Conservation (phyloP, 2,797 vertebrate genomes). For the Artibeus jamaicensis region DNA sequence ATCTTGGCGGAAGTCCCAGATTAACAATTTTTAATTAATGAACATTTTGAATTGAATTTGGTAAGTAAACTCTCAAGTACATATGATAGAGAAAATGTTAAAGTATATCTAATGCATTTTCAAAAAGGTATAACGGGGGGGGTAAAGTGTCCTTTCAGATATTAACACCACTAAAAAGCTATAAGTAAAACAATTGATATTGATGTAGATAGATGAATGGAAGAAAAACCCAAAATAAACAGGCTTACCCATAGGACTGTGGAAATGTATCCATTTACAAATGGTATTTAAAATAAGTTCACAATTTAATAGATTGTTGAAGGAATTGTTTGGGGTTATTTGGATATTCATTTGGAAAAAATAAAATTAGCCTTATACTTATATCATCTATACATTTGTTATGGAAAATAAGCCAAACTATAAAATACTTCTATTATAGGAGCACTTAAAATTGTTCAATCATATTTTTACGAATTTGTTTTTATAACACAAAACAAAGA, state of each 20-base stretch:
- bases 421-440: neutral
- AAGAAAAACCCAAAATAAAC: neutral
- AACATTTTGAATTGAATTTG: neutral
- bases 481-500: neutral
- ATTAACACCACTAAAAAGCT: neutral
- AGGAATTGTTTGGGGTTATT: neutral
- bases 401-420: neutral
- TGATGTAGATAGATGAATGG: neutral
- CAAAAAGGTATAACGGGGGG: neutral
- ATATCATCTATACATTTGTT: neutral
- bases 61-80: neutral
- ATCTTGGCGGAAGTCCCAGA: too few relatives aligned
- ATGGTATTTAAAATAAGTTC: neutral
- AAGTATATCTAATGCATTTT: neutral
- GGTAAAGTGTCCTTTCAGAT: neutral
- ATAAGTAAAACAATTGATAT: neutral
- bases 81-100: neutral
- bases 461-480: neutral
- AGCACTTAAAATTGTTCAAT: neutral
- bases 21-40: neutral
- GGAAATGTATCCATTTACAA: neutral
- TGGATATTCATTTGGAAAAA: slow-evolving; percentile 7
- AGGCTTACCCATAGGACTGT: neutral
- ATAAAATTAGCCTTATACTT: neutral
- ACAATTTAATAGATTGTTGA: neutral